Evolutionary conservation across 64 coral and sea anemone genomes (phyloP), one percentile per base, ranked within the genome.

Genomic region (Catalaphyllia jardinei): DNA sequence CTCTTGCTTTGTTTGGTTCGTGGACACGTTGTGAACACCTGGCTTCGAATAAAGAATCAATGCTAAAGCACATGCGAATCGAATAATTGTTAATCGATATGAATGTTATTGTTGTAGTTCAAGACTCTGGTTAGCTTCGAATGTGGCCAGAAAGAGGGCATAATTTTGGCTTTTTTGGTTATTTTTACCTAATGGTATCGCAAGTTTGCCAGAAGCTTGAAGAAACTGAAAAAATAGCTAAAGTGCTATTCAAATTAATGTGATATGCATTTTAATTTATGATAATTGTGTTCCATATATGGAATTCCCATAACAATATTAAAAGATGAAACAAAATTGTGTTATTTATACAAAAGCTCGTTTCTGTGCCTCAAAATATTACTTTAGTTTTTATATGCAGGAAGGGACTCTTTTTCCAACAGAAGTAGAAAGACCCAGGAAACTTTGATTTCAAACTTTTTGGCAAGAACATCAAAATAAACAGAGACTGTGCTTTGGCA

Each of bases 11-110:
- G 92, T 93, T 93, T 88, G 73, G 57, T 31, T 67, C 55, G 65
- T 90, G 65, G 91, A 93, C 95, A 96, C 95, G 92, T 96, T 96
- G 83, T 18, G 29, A 73, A 92, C 95, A 96, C 95, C 95, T 96
- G 95, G 91, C 30, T 62, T 19, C 11, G 38, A 77, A 71, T 94
- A 89, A 75, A 39, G 52, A 62, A 62, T 87, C 73, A 92, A 87
- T 78, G 73, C 87, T 67, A 72, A 73, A 87, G 60, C 95, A 93
- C 95, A 96, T 96, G 95, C 89, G 89, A 87, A 75, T 72, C 13
- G 76, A 79, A 89, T 77, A 89, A 89, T 91, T 89, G 82, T 74
- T 33, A 79, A 74, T 91, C 57, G 61, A 64, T 29, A 15, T 60
- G 25, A 1, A 22, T 28, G 51, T 30, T 33, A 76, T 88, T 75